Conservation (phyloP, 2,113 vertebrate genomes). For the Carassius carassius region DNA sequence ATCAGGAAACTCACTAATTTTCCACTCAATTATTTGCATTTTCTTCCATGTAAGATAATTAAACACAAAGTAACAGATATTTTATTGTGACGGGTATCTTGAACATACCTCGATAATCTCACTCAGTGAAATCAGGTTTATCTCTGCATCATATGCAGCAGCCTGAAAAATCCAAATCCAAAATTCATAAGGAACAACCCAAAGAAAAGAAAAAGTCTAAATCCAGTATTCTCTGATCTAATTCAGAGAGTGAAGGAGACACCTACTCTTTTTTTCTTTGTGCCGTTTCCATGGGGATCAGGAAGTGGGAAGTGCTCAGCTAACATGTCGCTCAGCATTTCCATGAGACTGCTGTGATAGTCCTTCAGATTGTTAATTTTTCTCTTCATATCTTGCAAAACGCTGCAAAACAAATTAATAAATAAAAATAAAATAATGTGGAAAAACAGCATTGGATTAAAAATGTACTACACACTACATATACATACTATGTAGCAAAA, state of each 20-base stretch:
- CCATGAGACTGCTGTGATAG: slow-evolving; percentile 72
- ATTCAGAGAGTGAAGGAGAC: neutral
- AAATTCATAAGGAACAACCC: neutral
- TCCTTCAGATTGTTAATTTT: slow-evolving; percentile 73
- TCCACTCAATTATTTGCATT: neutral
- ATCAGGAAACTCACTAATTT: neutral
- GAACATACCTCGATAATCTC: slow-evolving; percentile 76
- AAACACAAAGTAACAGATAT: neutral
- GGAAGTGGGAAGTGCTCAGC: slow-evolving; percentile 71
- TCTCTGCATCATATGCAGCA: slow-evolving; percentile 32
- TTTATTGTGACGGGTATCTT: slow-evolving; percentile 4
- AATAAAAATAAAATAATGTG: neutral
- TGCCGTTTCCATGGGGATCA: slow-evolving; percentile 47
- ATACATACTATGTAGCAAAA: too few relatives aligned
- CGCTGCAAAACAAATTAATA: slow-evolving; percentile 54
- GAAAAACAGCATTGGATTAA: neutral
- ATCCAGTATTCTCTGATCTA: slow-evolving; percentile 10
- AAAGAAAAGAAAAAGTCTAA: neutral
- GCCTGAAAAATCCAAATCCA: slow-evolving; percentile 29
- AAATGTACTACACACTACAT: neutral
- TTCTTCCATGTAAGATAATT: neutral
- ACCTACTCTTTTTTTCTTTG: slow-evolving; percentile 72
- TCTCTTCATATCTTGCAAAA: slow-evolving; percentile 69
- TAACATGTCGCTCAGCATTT: slow-evolving; percentile 70
- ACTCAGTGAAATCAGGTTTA: slow-evolving; percentile 69